Evolutionary conservation across 2,113 vertebrate species (phyloP).

Genomic region (Mastomys natalensis): DNA sequence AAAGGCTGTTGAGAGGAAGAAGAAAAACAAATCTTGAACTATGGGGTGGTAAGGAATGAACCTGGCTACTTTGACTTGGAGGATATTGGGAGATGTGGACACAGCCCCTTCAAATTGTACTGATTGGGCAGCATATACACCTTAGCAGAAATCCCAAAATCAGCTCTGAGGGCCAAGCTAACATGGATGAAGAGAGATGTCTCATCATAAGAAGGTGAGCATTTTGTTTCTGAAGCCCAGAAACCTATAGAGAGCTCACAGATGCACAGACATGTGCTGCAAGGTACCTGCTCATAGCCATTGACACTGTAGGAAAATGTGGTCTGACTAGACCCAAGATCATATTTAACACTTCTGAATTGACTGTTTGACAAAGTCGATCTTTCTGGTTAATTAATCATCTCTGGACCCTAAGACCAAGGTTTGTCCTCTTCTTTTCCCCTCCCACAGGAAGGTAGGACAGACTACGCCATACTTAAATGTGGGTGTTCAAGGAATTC

Average conservation of each 20-base stretch:
- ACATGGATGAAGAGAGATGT: background rate
- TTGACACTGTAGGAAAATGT: background rate
- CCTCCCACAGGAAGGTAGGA: background rate
- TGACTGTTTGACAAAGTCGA: background rate
- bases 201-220: background rate
- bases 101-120: background rate
- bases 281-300: background rate
- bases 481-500: rapidly evolving
- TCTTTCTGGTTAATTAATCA: background rate
- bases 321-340: background rate
- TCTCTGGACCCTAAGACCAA: background rate
- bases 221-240: background rate
- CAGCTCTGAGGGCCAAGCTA: background rate
- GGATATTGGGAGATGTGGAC: background rate
- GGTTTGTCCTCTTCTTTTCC: background rate
- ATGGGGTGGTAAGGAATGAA: background rate
- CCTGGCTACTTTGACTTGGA: background rate
- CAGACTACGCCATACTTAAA: background rate
- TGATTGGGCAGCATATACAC: background rate
- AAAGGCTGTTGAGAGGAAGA: background rate
- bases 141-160: background rate
- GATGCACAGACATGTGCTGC: background rate
- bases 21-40: background rate
- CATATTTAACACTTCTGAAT: background rate
- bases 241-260: background rate